phyloP scores from a whole-genome alignment of 1,140 invertebrate genomes.

The Phortica variegata region DNA sequence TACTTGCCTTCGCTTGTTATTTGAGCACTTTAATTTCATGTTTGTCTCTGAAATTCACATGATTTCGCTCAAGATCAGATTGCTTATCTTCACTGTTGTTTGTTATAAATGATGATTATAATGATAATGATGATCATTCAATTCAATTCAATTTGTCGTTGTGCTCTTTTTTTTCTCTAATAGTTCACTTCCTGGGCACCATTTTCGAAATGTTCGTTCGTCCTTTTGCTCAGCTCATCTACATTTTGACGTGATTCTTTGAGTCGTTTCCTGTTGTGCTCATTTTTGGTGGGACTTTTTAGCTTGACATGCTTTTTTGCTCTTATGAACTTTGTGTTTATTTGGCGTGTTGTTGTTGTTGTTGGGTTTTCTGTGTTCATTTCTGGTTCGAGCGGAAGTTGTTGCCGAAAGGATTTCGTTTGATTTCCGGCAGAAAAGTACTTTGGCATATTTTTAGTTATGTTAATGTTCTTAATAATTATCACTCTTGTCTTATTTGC shows the following conservation, averaged over 20 bases:
- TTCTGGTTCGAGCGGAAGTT: slow-evolving; percentile 34
- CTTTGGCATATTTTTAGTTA: no score
- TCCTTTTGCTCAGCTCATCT: slow-evolving; percentile 19
- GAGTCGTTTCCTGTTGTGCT: slow-evolving; percentile 49
- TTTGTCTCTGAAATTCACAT: slow-evolving; percentile 44
- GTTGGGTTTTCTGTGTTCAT: no score
- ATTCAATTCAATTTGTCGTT: no score
- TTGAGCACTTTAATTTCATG: slow-evolving; percentile 52
- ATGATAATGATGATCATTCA: no score
- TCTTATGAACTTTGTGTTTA: slow-evolving; percentile 41
- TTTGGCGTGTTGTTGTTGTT: slow-evolving; percentile 6
- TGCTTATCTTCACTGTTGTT: slow-evolving; percentile 36
- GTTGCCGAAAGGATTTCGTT: slow-evolving; percentile 17
- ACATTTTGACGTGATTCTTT: slow-evolving; percentile 51
- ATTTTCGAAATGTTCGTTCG: slow-evolving; percentile 6
- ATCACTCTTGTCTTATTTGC: slow-evolving; percentile 26
- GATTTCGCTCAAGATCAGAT: slow-evolving; percentile 52
- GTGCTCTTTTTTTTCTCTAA: slow-evolving; percentile 26
- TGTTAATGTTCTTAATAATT: no score
- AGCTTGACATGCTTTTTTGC: slow-evolving; percentile 45
- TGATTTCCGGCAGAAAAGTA: slow-evolving; percentile 35
- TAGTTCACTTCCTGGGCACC: slow-evolving; percentile 49
- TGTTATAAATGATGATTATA: no score
- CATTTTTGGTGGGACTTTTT: slow-evolving; percentile 34
- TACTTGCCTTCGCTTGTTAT: slow-evolving; percentile 17